phyloP scores from a whole-genome alignment of 2,888 invertebrate genomes.

The Corythucha ciliata region DNA sequence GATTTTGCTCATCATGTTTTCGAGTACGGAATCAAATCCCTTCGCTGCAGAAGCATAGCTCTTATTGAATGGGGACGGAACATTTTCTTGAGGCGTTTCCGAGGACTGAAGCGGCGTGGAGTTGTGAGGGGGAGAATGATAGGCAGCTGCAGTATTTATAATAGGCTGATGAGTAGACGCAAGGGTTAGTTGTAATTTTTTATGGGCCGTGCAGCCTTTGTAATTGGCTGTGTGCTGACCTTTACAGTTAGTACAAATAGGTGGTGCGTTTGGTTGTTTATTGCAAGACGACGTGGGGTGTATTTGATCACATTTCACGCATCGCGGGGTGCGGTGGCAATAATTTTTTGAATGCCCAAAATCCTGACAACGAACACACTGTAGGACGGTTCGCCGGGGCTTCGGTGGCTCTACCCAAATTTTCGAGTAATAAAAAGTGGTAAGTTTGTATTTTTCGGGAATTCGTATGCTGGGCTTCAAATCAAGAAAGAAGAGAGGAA shows the following conservation, averaged over 20 bases:
- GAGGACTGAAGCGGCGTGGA: no score
- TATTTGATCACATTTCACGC: constrained; percentile 1
- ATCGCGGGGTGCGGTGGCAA: neutral
- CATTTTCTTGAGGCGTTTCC: no score
- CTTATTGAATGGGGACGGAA: no score
- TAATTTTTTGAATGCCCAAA: constrained; percentile 7
- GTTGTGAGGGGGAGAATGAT: no score
- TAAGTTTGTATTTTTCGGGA: neutral
- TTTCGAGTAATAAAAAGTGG: neutral
- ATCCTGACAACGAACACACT: neutral
- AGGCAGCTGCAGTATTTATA: no score
- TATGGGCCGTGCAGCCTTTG: no score
- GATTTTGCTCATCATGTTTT: no score
- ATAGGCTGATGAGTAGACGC: no score
- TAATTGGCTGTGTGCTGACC: constrained; percentile 7
- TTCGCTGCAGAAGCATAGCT: no score
- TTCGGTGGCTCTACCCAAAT: neutral
- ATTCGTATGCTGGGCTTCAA: neutral
- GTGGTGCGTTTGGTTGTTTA: neutral
- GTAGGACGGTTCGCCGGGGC: neutral
- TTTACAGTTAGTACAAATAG: neutral
- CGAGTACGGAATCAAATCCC: no score
- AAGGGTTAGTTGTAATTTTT: no score
- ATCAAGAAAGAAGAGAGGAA: constrained; percentile 4
- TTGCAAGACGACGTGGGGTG: neutral